A percentile compares a stretch with the other conserved stretches of the same genome.
Conservation (phyloP, 2,888 invertebrate genomes). For the Pachymerium ferrugineum region DNA sequence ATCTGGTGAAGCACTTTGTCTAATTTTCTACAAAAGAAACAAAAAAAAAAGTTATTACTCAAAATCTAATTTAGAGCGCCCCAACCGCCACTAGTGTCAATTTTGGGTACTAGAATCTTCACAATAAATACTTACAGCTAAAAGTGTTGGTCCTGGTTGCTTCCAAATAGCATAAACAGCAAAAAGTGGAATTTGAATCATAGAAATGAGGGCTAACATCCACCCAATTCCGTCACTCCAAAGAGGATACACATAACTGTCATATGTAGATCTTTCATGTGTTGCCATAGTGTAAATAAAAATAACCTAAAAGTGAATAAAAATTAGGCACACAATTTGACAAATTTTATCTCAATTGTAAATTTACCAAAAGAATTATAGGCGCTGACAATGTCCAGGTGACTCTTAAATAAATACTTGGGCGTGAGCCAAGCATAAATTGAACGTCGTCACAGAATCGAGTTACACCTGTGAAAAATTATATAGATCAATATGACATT, state of each 20-base stretch:
- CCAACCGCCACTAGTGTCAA: no score
- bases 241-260: conserved; percentile 39
- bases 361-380: conserved; percentile 44
- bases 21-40: conserved; percentile 13
- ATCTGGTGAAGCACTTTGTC: conserved; percentile 16
- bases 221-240: conserved; percentile 42
- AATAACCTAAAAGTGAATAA: conserved; percentile 39
- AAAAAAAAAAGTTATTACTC: background rate
- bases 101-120: background rate
- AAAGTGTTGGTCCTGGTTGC: conserved; percentile 31
- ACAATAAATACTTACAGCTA: conserved; percentile 32
- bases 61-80: background rate
- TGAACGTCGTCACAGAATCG: conserved; percentile 42
- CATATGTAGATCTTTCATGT: conserved; percentile 38
- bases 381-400: conserved; percentile 50
- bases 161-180: conserved; percentile 31
- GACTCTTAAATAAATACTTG: conserved; percentile 47
- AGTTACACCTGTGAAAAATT: conserved; percentile 25
- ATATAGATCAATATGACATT: background rate
- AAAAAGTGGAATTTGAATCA: conserved; percentile 40
- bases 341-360: background rate
- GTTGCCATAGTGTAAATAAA: conserved; percentile 40
- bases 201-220: conserved; percentile 40
- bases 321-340: background rate
- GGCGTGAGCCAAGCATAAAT: conserved; percentile 44